Percentiles rank a stretch among this genome's conserved stretches.
Evolutionary conservation across 2,113 vertebrate species (phyloP).

Genomic region (Lepus europaeus): DNA sequence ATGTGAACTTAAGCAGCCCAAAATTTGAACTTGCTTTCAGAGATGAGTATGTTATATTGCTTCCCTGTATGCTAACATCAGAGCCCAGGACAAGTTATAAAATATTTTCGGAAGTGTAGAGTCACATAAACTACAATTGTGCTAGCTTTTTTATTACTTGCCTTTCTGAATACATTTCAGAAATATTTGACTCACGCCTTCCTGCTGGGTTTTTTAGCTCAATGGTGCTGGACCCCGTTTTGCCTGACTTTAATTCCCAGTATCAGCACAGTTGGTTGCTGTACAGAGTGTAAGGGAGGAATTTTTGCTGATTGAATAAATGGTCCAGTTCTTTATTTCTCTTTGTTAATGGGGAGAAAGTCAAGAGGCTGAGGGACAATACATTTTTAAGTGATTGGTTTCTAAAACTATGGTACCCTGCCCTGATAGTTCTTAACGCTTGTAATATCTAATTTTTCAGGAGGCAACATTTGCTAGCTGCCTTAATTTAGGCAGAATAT

Average conservation of each 20-base stretch:
- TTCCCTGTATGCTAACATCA: conserved; percentile 43
- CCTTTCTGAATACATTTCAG: conserved; percentile 30
- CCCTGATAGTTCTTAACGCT: conserved; percentile 45
- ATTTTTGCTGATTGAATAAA: conserved; percentile 56
- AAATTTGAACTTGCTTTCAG: conserved; percentile 38
- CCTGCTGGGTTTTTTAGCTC: conserved; percentile 26
- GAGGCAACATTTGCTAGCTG: conserved; percentile 71
- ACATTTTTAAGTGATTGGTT: conserved; percentile 64
- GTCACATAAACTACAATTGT: conserved; percentile 50
- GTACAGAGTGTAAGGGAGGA: not conserved
- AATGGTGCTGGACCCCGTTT: not conserved
- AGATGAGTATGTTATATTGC: not conserved
- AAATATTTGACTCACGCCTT: conserved; percentile 40
- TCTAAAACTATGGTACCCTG: conserved; percentile 50
- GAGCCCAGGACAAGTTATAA: not conserved
- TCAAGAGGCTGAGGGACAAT: conserved; percentile 36
- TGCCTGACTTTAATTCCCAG: not conserved
- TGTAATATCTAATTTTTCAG: conserved; percentile 62
- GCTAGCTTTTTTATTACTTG: not conserved
- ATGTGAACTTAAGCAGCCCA: conserved; percentile 39
- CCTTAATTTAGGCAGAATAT: conserved; percentile 68
- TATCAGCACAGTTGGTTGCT: not conserved
- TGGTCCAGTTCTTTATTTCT: conserved; percentile 38
- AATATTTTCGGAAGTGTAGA: not conserved
- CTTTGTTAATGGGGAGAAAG: conserved; percentile 31